phyloP scores from a whole-genome alignment of 2,888 invertebrate genomes.

The Psylliodes chrysocephalus region DNA sequence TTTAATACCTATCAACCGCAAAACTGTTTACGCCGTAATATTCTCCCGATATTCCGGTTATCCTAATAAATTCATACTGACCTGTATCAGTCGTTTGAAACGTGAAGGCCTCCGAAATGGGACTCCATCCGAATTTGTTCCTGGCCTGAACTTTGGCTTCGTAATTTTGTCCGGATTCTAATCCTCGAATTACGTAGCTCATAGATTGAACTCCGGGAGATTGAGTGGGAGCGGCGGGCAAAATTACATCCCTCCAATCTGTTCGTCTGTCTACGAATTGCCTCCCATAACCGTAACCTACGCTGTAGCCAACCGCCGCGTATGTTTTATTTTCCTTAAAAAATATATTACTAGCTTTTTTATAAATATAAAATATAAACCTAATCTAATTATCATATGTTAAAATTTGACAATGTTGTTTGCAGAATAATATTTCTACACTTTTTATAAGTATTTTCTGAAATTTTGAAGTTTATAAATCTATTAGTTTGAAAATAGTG shows the following conservation, averaged over 20 bases:
- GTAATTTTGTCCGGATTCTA: constrained; percentile 74
- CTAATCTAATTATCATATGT: not conserved
- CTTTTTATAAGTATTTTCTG: no score
- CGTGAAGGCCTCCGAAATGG: constrained; percentile 71
- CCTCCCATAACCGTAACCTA: constrained; percentile 56
- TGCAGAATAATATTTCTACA: no score
- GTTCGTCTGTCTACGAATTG: constrained; percentile 62
- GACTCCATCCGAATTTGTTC: constrained; percentile 76
- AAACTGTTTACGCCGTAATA: constrained; percentile 3
- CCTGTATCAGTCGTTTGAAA: constrained; percentile 74
- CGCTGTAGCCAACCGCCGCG: constrained; percentile 54
- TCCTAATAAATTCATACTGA: constrained; percentile 58
- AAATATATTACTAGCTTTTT: no score
- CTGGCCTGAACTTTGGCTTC: constrained; percentile 75
- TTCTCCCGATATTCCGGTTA: not conserved
- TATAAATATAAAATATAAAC: not conserved
- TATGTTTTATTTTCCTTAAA: constrained; percentile 62
- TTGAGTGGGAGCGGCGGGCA: constrained; percentile 65
- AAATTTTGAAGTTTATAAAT: no score
- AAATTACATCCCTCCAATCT: constrained; percentile 70
- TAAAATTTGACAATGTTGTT: no score
- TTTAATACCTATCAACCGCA: not conserved
- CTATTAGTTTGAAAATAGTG: no score
- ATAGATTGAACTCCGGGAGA: constrained; percentile 70
- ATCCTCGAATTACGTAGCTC: constrained; percentile 73